A percentile compares a stretch with the other conserved stretches of the same genome.
Conservation (phyloP, 2,797 vertebrate species). For the Arremon brunneinucha region DNA sequence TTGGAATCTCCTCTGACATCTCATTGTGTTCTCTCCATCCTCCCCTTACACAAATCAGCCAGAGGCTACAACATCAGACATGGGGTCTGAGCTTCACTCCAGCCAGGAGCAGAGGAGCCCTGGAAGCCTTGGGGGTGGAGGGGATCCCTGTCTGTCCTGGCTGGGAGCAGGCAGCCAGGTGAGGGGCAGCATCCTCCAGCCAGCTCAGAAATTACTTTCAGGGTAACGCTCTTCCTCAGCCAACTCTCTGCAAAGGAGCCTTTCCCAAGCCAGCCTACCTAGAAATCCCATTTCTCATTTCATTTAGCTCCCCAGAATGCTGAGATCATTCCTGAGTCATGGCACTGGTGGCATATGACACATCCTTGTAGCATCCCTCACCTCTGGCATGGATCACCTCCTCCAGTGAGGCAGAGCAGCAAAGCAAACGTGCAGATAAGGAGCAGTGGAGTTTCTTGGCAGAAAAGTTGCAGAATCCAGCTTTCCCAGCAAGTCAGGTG, state of each 20-base stretch:
- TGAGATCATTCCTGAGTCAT: not conserved
- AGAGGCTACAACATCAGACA: not conserved
- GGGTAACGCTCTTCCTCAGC: not conserved
- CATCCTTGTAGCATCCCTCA: not conserved
- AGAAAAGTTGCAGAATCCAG: not conserved
- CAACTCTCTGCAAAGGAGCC: not conserved
- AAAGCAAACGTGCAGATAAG: rapidly evolving
- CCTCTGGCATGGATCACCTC: not conserved
- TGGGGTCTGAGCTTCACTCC: not conserved
- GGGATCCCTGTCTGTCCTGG: not conserved
- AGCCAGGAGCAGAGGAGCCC: not conserved
- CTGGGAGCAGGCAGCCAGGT: not conserved
- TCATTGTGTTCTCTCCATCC: slow-evolving; percentile 49
- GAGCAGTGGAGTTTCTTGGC: not conserved
- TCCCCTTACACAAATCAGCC: slow-evolving; percentile 10
- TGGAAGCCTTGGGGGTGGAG: not conserved
- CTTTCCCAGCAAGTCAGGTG: not conserved
- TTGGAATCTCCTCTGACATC: slow-evolving; percentile 71
- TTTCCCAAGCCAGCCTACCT: not conserved
- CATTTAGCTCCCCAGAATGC: not conserved
- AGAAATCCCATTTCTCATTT: not conserved
- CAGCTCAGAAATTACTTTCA: not conserved
- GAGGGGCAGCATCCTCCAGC: not conserved
- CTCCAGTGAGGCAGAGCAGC: not conserved
- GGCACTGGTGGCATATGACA: not conserved